These are phyloP conservation scores for Rallus crepitans DNA, from an alignment of 2,797 vertebrate species.

Conservation along the genomic window DNA sequence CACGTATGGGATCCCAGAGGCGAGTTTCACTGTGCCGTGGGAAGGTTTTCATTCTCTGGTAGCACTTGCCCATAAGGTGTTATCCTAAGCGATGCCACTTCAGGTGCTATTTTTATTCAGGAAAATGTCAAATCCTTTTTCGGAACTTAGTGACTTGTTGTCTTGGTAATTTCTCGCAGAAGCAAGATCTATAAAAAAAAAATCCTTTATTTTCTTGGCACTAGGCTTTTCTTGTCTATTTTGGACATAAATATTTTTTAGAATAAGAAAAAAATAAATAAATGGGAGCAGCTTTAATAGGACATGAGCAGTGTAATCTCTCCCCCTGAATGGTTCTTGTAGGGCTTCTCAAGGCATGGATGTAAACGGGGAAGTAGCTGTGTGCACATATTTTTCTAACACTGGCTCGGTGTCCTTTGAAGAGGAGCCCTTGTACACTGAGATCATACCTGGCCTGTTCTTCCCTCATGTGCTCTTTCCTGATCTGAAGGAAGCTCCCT, in stretches of 20 bases:
- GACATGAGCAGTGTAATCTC: accelerated
- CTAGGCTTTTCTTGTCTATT: conserved; percentile 3
- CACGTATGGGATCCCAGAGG: not conserved
- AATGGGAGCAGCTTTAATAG: not conserved
- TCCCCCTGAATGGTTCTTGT: not conserved
- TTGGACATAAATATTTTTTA: conserved; percentile 42
- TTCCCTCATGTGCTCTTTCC: not conserved
- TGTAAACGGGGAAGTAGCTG: not conserved
- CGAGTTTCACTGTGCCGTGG: not conserved
- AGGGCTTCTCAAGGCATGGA: not conserved
- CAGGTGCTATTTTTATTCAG: conserved; percentile 71
- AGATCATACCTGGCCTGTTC: not conserved
- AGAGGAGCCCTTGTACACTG: not conserved
- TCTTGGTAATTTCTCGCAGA: conserved; percentile 33
- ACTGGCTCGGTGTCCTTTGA: not conserved
- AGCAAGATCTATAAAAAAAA: conserved; percentile 27
- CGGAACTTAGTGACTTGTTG: conserved; percentile 56
- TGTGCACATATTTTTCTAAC: not conserved
- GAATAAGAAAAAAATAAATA: not conserved
- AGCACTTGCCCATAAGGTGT: conserved; percentile 44
- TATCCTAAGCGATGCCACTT: conserved; percentile 38
- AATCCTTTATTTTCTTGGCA: conserved; percentile 51
- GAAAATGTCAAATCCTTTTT: conserved; percentile 64
- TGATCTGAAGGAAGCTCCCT: not conserved
- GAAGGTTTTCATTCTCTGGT: not conserved